Percentiles rank a stretch among this genome's conserved stretches.
These are phyloP conservation scores for Athalia cordata DNA, from an alignment of 2,888 invertebrate genomes.

Conservation along the genomic window DNA sequence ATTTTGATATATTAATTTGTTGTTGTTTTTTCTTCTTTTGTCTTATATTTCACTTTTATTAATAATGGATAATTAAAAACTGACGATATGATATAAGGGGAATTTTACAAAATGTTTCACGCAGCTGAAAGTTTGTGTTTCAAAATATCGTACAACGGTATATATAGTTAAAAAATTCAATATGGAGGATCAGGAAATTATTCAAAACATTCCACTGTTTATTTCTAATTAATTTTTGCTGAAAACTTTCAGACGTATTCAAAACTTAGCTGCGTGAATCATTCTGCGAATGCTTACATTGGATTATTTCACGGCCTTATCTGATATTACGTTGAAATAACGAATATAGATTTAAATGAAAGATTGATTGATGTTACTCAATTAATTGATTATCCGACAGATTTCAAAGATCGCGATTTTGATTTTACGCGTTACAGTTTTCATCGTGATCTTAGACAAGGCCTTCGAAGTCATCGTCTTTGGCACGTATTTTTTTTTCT, in stretches of 20 bases:
- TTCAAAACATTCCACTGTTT: neutral
- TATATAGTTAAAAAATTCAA: constrained; percentile 33
- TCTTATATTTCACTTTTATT: constrained; percentile 57
- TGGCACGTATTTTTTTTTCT: constrained; percentile 27
- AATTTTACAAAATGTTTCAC: constrained; percentile 2
- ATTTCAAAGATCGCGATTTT: neutral
- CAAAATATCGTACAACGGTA: constrained; percentile 1
- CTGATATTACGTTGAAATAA: constrained; percentile 48
- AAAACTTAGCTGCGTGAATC: neutral
- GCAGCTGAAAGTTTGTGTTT: constrained; percentile 26
- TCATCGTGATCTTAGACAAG: constrained; percentile 47
- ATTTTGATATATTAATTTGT: constrained; percentile 46
- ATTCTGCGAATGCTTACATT: constrained; percentile 26
- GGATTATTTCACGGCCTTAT: constrained; percentile 33
- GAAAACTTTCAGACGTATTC: neutral
- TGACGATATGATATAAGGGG: constrained; percentile 65
- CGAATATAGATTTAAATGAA: neutral
- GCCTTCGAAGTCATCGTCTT: constrained; percentile 48
- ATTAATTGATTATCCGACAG: constrained; percentile 13
- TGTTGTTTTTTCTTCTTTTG: constrained; percentile 51
- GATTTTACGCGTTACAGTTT: no score
- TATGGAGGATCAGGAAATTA: constrained; percentile 46
- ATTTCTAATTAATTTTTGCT: neutral
- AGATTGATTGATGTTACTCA: neutral
- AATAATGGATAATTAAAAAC: constrained; percentile 60